Percentiles rank a stretch among this genome's conserved stretches.
phyloP scores from a whole-genome alignment of 2,888 invertebrate species.

The Tortricodes alternella region DNA sequence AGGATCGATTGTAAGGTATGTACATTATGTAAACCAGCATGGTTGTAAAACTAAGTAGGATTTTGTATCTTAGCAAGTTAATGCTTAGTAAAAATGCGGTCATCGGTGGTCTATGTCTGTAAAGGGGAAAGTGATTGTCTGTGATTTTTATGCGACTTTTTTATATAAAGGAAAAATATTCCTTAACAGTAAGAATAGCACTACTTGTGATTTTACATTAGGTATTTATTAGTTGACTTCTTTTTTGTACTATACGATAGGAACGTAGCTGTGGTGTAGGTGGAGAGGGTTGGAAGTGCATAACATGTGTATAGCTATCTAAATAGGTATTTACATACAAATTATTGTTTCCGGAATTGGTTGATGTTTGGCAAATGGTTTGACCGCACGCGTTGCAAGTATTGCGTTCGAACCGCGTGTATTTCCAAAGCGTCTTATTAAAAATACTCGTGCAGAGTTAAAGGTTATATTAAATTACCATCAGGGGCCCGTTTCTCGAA shows the following conservation, averaged over 20 bases:
- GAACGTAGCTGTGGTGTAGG: conserved; percentile 58
- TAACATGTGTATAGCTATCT: conserved; percentile 41
- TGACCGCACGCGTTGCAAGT: conserved; percentile 67
- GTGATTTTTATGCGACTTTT: conserved; percentile 84
- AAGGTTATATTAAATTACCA: too few species aligned
- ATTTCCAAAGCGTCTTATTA: conserved; percentile 42
- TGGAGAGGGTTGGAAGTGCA: conserved; percentile 76
- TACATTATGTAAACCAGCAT: conserved; percentile 69
- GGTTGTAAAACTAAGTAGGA: conserved; percentile 83
- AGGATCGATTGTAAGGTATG: conserved; percentile 55
- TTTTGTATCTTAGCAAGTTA: conserved; percentile 79
- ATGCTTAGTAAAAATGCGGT: conserved; percentile 77
- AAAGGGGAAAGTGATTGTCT: conserved; percentile 82
- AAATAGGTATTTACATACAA: conserved; percentile 23
- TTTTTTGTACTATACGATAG: conserved; percentile 72
- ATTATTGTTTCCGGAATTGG: conserved; percentile 36
- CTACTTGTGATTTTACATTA: conserved; percentile 83
- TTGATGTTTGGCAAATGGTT: conserved; percentile 65
- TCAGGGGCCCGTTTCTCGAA: too few species aligned
- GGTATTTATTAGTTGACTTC: conserved; percentile 75
- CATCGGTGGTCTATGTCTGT: conserved; percentile 81
- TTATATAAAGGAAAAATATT: conserved; percentile 79
- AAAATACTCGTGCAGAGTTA: too few species aligned
- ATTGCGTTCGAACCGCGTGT: conserved; percentile 51
- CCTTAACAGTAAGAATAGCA: conserved; percentile 83